A percentile compares a stretch with the other conserved stretches of the same genome.
Conservation (phyloP, 2,797 vertebrate genomes). For the Sebastes taczanowskii region DNA sequence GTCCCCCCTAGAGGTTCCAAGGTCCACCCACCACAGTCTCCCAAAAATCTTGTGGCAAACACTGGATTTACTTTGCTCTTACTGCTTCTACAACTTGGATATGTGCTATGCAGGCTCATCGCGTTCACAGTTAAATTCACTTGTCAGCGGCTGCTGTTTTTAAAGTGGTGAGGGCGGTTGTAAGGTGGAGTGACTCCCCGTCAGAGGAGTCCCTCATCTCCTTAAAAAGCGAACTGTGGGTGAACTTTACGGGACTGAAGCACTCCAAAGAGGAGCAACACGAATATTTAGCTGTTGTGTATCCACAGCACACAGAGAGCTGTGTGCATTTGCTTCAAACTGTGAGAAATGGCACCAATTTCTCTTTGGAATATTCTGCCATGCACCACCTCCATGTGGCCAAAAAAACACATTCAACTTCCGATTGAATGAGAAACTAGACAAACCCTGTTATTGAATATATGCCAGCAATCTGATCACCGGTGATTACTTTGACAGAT, state of each 20-base stretch:
- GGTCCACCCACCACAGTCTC: background rate
- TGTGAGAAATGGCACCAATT: background rate
- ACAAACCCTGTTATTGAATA: background rate
- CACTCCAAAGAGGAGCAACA: slow-evolving; percentile 33
- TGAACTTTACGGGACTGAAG: slow-evolving; percentile 39
- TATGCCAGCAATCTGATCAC: background rate
- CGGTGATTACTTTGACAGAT: background rate
- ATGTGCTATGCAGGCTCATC: slow-evolving; percentile 3
- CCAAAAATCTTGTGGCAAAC: background rate
- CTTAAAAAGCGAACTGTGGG: slow-evolving; percentile 36
- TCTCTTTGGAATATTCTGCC: background rate
- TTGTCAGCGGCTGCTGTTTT: slow-evolving; percentile 40
- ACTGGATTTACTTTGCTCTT: background rate
- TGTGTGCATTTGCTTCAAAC: background rate
- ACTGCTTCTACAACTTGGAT: background rate
- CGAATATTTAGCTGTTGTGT: slow-evolving; percentile 3
- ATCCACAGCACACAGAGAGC: background rate
- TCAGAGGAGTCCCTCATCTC: slow-evolving; percentile 36
- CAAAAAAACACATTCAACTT: background rate
- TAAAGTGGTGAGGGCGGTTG: slow-evolving; percentile 6
- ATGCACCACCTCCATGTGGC: background rate
- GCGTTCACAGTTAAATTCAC: slow-evolving; percentile 14
- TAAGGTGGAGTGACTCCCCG: slow-evolving; percentile 16
- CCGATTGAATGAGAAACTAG: background rate
- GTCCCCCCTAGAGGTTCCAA: background rate